Percentiles rank a stretch among this genome's conserved stretches.
These are phyloP conservation scores for Clivina fossor DNA, from an alignment of 2,888 invertebrate genomes.

Conservation along the genomic window DNA sequence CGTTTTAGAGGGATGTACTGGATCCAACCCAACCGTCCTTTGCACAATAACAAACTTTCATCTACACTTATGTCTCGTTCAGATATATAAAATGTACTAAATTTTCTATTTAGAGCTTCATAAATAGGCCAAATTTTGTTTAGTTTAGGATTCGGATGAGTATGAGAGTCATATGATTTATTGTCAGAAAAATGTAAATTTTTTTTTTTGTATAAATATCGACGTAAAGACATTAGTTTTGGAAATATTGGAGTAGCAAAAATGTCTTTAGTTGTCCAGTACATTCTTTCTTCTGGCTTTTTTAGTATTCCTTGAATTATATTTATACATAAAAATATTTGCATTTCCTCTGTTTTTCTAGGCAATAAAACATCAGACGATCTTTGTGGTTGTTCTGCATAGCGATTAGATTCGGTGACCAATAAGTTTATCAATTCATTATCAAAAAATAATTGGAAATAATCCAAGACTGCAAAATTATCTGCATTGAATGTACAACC, in stretches of 20 bases:
- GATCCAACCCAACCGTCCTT: conserved; percentile 44
- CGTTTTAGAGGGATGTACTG: conserved; percentile 45
- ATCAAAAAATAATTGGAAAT: conserved; percentile 10
- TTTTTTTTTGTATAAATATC: conserved; percentile 21
- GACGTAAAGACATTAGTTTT: conserved; percentile 1
- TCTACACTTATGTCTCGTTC: conserved; percentile 41
- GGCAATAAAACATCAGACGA: conserved; percentile 6
- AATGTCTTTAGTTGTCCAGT: conserved; percentile 32
- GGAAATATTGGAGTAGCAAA: conserved; percentile 18
- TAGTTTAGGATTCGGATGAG: conserved; percentile 29
- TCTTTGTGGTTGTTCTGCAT: conserved; percentile 6
- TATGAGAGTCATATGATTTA: conserved; percentile 20
- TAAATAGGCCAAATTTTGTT: conserved; percentile 38
- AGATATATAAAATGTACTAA: conserved; percentile 24
- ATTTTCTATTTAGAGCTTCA: conserved; percentile 26
- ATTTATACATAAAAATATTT: conserved; percentile 31
- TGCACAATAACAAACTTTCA: conserved; percentile 43
- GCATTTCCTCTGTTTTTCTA: conserved; percentile 15
- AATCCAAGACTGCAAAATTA: conserved; percentile 9
- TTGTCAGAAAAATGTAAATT: conserved; percentile 27
- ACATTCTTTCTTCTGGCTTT: conserved; percentile 36
- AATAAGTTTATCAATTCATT: conserved; percentile 8
- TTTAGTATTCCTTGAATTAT: conserved; percentile 27
- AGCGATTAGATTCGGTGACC: conserved; percentile 9
- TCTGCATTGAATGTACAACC: conserved; percentile 6